A percentile compares a stretch with the other conserved stretches of the same genome.
Evolutionary conservation across 1,140 invertebrate species (phyloP).

Genomic region (Gryon sp.): DNA sequence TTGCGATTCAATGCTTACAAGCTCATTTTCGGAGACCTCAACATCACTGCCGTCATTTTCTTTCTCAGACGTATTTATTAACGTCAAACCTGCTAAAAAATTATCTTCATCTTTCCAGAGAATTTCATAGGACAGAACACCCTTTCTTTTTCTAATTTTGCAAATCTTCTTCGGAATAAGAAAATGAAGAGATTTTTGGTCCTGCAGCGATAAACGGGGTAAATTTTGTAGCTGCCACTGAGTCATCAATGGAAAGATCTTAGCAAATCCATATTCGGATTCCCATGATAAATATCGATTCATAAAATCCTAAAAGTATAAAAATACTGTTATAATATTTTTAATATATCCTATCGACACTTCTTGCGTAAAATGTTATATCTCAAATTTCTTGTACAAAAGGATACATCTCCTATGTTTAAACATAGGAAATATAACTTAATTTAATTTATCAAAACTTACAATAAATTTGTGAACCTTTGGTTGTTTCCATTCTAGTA

Average conservation of each 20-base stretch:
- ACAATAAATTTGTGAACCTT: slow-evolving; percentile 85
- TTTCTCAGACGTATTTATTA: slow-evolving; percentile 74
- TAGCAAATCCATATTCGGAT: slow-evolving; percentile 87
- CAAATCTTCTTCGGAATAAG: slow-evolving; percentile 80
- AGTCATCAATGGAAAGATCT: slow-evolving; percentile 87
- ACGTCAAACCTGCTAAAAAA: slow-evolving; percentile 81
- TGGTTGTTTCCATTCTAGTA: slow-evolving; percentile 84
- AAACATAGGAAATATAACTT: no score
- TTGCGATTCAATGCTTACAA: slow-evolving; percentile 84
- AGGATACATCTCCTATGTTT: no score
- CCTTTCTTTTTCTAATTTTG: slow-evolving; percentile 83
- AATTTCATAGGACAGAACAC: slow-evolving; percentile 85
- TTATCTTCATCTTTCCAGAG: slow-evolving; percentile 82
- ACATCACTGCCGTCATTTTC: slow-evolving; percentile 63
- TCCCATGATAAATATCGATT: slow-evolving; percentile 85
- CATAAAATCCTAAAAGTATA: slow-evolving; percentile 82
- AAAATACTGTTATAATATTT: neutral
- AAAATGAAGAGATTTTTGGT: slow-evolving; percentile 61
- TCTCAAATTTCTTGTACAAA: no score
- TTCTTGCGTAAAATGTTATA: no score
- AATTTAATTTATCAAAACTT: slow-evolving; percentile 64
- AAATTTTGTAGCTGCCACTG: slow-evolving; percentile 84
- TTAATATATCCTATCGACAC: no score
- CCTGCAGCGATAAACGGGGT: slow-evolving; percentile 60
- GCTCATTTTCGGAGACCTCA: slow-evolving; percentile 63